Percentiles rank a stretch among this genome's conserved stretches.
These are phyloP conservation scores for Prinia subflava DNA, from an alignment of 2,113 vertebrate species.

Conservation along the genomic window DNA sequence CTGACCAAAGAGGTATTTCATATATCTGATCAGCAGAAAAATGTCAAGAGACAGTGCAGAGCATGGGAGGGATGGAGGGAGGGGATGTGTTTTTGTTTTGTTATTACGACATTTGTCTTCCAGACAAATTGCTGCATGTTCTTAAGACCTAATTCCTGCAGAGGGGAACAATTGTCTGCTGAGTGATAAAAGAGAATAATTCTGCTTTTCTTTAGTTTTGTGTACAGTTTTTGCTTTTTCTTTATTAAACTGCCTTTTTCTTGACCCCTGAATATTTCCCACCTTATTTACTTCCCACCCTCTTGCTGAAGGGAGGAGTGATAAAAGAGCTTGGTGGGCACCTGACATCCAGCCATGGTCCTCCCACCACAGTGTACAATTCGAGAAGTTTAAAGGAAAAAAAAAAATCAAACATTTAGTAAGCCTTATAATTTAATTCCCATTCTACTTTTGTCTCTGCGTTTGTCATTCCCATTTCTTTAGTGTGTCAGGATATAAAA, in stretches of 20 bases:
- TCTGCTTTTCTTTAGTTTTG: background rate
- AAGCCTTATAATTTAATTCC: background rate
- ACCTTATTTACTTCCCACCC: background rate
- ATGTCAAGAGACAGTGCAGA: fast-evolving
- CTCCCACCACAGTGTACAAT: background rate
- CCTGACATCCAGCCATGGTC: background rate
- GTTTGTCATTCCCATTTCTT: background rate
- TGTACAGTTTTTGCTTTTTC: background rate
- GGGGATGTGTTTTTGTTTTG: background rate
- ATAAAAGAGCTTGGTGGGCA: background rate
- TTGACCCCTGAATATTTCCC: background rate
- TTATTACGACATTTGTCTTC: background rate
- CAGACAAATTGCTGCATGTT: background rate
- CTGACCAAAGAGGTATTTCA: background rate
- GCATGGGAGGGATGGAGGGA: background rate
- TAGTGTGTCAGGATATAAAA: background rate
- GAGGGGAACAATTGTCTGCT: background rate
- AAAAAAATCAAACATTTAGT: background rate
- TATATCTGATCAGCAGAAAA: background rate
- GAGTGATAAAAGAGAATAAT: background rate
- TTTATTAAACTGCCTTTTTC: background rate
- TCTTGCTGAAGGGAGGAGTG: background rate
- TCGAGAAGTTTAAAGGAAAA: background rate
- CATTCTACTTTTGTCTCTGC: background rate
- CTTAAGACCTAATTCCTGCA: background rate